Evolutionary conservation across 2,797 vertebrate species (phyloP).

Genomic region (Podarcis siculus): DNA sequence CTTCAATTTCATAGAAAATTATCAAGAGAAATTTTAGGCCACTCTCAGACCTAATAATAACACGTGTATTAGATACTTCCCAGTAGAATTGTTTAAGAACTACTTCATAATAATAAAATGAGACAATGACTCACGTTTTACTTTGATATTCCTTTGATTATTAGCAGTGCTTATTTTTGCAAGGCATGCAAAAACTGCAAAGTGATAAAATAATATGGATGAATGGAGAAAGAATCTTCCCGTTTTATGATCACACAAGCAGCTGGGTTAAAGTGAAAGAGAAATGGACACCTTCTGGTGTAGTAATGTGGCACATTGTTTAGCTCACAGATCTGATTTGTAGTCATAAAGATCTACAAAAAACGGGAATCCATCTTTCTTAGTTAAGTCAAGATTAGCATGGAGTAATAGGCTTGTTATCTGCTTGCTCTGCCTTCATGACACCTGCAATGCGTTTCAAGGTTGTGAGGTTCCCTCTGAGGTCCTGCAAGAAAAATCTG

Average conservation of each 20-base stretch:
- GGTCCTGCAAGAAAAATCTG: not conserved
- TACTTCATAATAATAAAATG: constrained; percentile 47
- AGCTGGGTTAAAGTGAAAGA: constrained; percentile 1
- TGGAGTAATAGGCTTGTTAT: not conserved
- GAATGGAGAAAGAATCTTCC: not conserved
- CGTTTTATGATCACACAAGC: constrained; percentile 5
- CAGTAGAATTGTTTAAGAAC: constrained; percentile 56
- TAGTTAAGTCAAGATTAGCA: not conserved
- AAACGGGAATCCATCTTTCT: not conserved
- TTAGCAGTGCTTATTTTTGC: constrained; percentile 49
- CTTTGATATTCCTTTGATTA: constrained; percentile 50
- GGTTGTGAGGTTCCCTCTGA: not conserved
- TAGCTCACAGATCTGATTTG: not conserved
- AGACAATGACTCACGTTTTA: constrained; percentile 24
- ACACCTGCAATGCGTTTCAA: not conserved
- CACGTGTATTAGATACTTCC: constrained; percentile 36
- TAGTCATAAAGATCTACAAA: not conserved
- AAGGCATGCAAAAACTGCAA: constrained; percentile 40
- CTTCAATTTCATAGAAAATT: constrained; percentile 50
- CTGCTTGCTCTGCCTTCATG: not conserved
- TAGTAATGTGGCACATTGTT: not conserved
- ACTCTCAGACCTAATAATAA: constrained; percentile 53
- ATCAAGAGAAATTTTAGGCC: constrained; percentile 51
- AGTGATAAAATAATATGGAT: constrained; percentile 36
- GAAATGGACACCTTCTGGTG: not conserved